phyloP scores from a whole-genome alignment of 2,888 invertebrate species.

The Sepiola atlantica region DNA sequence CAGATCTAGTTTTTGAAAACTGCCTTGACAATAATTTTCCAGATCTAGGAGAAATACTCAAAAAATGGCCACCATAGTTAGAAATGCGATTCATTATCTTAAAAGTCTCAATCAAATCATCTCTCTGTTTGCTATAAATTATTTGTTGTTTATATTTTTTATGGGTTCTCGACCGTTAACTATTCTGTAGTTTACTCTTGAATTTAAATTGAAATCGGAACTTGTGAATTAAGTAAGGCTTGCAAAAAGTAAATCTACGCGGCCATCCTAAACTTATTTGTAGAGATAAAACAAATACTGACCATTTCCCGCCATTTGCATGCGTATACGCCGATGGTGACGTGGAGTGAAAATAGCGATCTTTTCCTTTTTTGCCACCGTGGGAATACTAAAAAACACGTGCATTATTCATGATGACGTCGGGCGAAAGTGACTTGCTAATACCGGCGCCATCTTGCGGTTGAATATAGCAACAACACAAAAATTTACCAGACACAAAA shows the following conservation, averaged over 20 bases:
- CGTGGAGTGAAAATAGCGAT: not conserved
- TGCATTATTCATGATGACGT: slow-evolving; percentile 15
- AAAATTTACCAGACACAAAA: not conserved
- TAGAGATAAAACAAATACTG: not conserved
- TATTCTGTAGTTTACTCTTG: too few relatives aligned
- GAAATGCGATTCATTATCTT: too few relatives aligned
- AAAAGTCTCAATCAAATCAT: too few relatives aligned
- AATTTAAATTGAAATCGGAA: too few relatives aligned
- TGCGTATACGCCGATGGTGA: not conserved
- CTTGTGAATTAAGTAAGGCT: too few relatives aligned
- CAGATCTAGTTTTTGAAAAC: too few relatives aligned
- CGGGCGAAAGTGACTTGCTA: slow-evolving; percentile 1
- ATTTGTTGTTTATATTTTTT: too few relatives aligned
- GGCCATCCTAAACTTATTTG: not conserved
- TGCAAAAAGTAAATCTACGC: not conserved
- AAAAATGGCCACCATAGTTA: too few relatives aligned
- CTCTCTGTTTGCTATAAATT: too few relatives aligned
- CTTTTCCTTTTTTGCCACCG: not conserved
- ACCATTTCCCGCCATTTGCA: not conserved
- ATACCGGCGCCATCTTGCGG: not conserved
- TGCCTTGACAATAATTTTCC: too few relatives aligned
- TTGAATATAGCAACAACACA: not conserved
- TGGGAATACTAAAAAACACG: not conserved
- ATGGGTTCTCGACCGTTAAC: too few relatives aligned
- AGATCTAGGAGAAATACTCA: too few relatives aligned